phyloP scores from a whole-genome alignment of 2,797 vertebrate genomes.

The Typhlichthys eigenmanni region DNA sequence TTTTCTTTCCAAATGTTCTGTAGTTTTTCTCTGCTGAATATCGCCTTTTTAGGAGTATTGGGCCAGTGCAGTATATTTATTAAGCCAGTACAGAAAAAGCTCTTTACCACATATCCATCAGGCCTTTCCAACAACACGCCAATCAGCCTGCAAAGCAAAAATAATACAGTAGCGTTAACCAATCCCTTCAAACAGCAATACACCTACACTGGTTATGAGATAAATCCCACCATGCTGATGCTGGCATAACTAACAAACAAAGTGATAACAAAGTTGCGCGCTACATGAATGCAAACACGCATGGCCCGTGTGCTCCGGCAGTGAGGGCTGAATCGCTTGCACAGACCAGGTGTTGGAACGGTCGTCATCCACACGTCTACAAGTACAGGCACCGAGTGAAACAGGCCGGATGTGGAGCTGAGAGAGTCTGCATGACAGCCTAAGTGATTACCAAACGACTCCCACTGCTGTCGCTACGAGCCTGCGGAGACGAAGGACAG shows the following conservation, averaged over 20 bases:
- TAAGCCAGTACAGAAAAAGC: background rate
- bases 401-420: background rate
- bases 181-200: too few relatives aligned
- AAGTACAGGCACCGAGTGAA: background rate
- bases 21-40: background rate
- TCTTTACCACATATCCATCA: background rate
- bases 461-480: slow-evolving; percentile 1
- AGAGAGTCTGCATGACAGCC: slow-evolving; percentile 1
- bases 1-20: background rate
- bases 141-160: too few relatives aligned
- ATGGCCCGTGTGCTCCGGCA: background rate
- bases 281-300: too few relatives aligned
- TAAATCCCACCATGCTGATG: too few relatives aligned
- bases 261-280: too few relatives aligned
- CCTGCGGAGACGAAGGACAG: slow-evolving; percentile 14
- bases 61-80: background rate
- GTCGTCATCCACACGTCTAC: slow-evolving; percentile 8
- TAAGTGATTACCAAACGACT: slow-evolving; percentile 9
- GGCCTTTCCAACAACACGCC: too few relatives aligned
- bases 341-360: slow-evolving; percentile 8
- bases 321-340: background rate
- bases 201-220: too few relatives aligned
- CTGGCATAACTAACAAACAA: too few relatives aligned
- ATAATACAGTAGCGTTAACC: too few relatives aligned
- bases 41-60: background rate